Percentiles rank a stretch among this genome's conserved stretches.
These are phyloP conservation scores for Hyla sarda DNA, from an alignment of 2,113 vertebrate species.

Conservation along the genomic window DNA sequence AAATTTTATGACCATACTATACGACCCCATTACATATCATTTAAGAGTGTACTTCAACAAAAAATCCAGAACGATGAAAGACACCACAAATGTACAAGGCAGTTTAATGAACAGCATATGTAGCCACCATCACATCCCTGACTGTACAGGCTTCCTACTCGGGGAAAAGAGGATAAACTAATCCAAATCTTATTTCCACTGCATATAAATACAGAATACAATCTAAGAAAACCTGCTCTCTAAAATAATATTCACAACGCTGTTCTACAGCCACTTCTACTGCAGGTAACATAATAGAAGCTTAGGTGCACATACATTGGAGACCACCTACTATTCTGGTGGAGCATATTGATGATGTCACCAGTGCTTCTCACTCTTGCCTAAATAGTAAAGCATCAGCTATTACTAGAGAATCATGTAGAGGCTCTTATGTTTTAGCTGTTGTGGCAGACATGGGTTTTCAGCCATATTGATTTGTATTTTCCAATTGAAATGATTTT, in stretches of 20 bases:
- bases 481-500: too few species aligned
- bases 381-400: too few species aligned
- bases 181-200: not conserved
- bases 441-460: too few species aligned
- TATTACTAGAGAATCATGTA: too few species aligned
- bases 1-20: not conserved
- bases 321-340: too few species aligned
- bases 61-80: not conserved
- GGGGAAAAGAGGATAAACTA: not conserved
- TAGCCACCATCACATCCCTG: not conserved
- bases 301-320: too few species aligned
- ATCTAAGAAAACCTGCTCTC: not conserved
- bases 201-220: not conserved
- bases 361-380: too few species aligned
- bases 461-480: too few species aligned
- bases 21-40: not conserved
- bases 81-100: not conserved
- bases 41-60: not conserved
- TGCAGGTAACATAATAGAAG: not conserved
- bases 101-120: constrained; percentile 9
- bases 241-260: not conserved
- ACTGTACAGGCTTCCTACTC: not conserved
- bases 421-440: too few species aligned
- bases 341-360: too few species aligned
- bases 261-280: not conserved